Evolutionary conservation across 1,140 invertebrate species (phyloP).

Genomic region (Cydia splendana): DNA sequence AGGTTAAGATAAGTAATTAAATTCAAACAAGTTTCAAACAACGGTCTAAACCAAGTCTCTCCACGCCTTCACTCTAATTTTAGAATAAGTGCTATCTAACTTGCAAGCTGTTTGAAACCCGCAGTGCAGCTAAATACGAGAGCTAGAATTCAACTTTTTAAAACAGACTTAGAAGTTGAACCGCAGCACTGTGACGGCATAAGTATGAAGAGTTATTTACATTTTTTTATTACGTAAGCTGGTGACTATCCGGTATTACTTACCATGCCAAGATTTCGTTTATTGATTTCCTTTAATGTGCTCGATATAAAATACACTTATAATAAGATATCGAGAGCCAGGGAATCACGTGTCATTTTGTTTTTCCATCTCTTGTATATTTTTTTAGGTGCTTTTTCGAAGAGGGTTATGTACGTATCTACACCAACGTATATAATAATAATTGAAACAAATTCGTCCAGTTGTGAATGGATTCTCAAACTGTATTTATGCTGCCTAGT

Average conservation of each 20-base stretch:
- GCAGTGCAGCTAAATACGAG: conserved; percentile 25
- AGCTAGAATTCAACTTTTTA: conserved; percentile 9
- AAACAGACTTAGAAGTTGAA: neutral
- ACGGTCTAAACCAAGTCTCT: conserved; percentile 8
- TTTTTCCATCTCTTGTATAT: no score
- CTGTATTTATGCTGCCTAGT: no score
- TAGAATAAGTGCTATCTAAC: conserved; percentile 27
- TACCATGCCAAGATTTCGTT: neutral
- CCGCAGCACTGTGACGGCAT: neutral
- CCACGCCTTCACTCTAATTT: conserved; percentile 20
- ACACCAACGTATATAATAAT: no score
- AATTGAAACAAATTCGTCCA: no score
- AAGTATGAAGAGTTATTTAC: neutral
- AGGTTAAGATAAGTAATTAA: conserved; percentile 3
- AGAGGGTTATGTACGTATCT: no score
- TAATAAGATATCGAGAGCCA: no score
- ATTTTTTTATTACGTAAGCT: neutral
- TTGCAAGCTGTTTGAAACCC: conserved; percentile 22
- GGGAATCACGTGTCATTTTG: no score
- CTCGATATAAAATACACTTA: no score
- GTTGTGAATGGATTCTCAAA: no score
- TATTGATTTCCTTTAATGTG: no score
- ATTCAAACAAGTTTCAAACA: conserved; percentile 16
- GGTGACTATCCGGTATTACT: neutral
- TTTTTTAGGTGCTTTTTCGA: no score